phyloP scores from a whole-genome alignment of 2,113 vertebrate genomes.

The Typhlomys cinereus region DNA sequence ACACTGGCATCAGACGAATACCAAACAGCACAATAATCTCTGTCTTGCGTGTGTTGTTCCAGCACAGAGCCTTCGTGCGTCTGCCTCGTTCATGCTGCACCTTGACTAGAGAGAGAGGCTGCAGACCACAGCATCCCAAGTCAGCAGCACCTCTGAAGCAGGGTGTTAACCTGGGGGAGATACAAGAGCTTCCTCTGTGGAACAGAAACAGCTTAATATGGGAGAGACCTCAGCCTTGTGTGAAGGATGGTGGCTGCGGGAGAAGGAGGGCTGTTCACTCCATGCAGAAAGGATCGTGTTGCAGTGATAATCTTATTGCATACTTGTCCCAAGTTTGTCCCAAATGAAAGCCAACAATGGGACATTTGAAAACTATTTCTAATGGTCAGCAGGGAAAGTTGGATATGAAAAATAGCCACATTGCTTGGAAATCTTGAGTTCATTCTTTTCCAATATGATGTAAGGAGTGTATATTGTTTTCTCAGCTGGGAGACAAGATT shows the following conservation, averaged over 20 bases:
- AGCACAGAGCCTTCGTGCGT: neutral
- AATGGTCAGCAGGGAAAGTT: slow-evolving; percentile 43
- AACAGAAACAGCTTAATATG: neutral
- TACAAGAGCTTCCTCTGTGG: neutral
- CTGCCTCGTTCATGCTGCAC: neutral
- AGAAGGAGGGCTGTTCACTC: neutral
- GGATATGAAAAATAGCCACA: slow-evolving; percentile 48
- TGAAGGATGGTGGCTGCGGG: neutral
- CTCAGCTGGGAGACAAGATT: slow-evolving; percentile 78
- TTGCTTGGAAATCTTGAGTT: slow-evolving; percentile 51
- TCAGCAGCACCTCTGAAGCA: neutral
- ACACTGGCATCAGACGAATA: neutral
- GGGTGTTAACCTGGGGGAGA: neutral
- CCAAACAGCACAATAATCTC: neutral
- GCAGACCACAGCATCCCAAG: neutral
- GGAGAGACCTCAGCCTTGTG: neutral
- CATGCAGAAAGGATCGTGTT: neutral
- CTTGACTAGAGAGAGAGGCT: neutral
- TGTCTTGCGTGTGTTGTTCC: neutral
- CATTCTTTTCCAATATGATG: slow-evolving; percentile 53
- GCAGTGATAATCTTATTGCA: neutral
- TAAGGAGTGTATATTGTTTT: slow-evolving; percentile 76
- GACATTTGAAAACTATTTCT: slow-evolving; percentile 42
- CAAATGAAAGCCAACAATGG: slow-evolving; percentile 1
- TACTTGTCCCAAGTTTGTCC: slow-evolving; percentile 1